Evolutionary conservation across 1,140 invertebrate genomes (phyloP).

Genomic region (Hormaphis cornu): DNA sequence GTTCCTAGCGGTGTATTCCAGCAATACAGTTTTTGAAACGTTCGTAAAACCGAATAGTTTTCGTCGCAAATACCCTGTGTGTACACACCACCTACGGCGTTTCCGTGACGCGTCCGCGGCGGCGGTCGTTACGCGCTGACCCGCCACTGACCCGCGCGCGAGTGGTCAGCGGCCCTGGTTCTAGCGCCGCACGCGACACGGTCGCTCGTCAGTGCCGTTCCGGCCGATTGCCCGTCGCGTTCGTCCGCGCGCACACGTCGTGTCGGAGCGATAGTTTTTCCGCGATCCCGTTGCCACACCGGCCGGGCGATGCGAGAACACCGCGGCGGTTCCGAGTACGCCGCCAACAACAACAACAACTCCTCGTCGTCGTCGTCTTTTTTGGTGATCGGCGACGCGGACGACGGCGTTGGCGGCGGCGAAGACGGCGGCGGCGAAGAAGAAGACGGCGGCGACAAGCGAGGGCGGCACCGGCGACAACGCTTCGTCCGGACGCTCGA

Average conservation of each 20-base stretch:
- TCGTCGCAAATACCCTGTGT: no score
- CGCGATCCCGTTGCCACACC: no score
- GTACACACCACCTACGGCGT: background rate
- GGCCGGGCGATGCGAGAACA: background rate
- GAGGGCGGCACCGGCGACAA: conserved; percentile 38
- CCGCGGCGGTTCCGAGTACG: no score
- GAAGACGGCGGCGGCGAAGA: conserved; percentile 35
- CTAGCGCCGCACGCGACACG: background rate
- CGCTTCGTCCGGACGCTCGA: conserved; percentile 54
- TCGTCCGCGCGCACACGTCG: no score
- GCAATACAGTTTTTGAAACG: no score
- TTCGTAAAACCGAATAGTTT: no score
- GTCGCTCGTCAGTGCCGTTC: background rate
- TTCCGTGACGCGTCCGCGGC: background rate
- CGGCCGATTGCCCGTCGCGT: background rate
- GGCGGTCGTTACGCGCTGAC: background rate
- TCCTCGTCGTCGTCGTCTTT: conserved; percentile 10
- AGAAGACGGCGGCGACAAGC: conserved; percentile 34
- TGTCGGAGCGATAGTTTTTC: no score
- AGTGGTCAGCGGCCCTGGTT: background rate
- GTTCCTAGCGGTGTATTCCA: no score
- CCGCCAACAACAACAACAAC: background rate
- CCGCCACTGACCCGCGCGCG: conserved; percentile 12
- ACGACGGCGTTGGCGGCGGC: conserved; percentile 27
- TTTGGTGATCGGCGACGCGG: conserved; percentile 32